A percentile compares a stretch with the other conserved stretches of the same genome.
These are phyloP conservation scores for Nematopogon swammerdamellus DNA, from an alignment of 2,888 invertebrate genomes.

Conservation along the genomic window DNA sequence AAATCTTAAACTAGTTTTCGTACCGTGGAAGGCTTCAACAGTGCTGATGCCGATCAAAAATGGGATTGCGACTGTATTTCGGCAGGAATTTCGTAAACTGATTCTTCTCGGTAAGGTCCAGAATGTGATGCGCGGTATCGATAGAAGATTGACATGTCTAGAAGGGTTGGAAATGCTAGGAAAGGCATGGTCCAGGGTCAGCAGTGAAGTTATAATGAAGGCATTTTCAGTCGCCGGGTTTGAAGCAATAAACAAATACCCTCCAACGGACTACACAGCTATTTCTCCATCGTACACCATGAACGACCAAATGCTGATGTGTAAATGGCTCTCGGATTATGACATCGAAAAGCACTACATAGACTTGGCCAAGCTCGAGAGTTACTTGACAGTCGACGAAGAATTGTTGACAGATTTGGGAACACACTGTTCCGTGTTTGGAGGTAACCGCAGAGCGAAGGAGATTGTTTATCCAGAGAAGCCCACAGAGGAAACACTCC, in stretches of 20 bases:
- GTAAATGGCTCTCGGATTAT: constrained; percentile 20
- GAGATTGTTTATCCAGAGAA: constrained; percentile 10
- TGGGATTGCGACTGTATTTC: constrained; percentile 19
- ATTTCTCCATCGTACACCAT: constrained; percentile 15
- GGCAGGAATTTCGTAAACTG: constrained; percentile 20
- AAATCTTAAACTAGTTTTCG: constrained; percentile 23
- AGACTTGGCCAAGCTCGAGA: constrained; percentile 17
- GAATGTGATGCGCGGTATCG: constrained; percentile 19
- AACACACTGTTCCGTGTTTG: constrained; percentile 23
- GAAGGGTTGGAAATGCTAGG: constrained; percentile 23
- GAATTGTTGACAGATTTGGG: constrained; percentile 24
- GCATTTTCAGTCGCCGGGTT: constrained; percentile 21
- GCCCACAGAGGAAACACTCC: constrained; percentile 17
- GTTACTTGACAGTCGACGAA: constrained; percentile 25
- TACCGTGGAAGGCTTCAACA: constrained; percentile 24
- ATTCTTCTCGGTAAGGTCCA: constrained; percentile 21
- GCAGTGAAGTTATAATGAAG: constrained; percentile 17
- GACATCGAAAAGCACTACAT: constrained; percentile 22
- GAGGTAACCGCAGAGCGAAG: constrained; percentile 21
- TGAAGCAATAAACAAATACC: constrained; percentile 15
- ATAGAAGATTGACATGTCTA: constrained; percentile 22
- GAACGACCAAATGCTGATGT: constrained; percentile 19
- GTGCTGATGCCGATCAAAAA: constrained; percentile 24
- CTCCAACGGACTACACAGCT: constrained; percentile 5
- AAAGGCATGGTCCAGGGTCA: constrained; percentile 21